phyloP scores from a whole-genome alignment of 2,888 invertebrate species.

The Strigamia maritima region DNA sequence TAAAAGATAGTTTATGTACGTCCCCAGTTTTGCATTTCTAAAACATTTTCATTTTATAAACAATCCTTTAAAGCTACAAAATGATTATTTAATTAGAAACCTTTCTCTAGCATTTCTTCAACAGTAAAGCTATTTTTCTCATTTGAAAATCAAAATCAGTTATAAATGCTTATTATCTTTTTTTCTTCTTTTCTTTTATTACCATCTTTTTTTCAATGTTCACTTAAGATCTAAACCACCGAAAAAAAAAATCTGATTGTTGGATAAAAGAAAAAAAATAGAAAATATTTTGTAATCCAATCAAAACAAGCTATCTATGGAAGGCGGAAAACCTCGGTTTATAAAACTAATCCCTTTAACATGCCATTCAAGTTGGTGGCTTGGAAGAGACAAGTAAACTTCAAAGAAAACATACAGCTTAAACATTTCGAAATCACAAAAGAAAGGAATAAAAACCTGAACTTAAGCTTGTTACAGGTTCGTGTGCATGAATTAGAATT shows the following conservation, averaged over 20 bases:
- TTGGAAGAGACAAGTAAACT: neutral
- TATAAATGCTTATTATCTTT: neutral
- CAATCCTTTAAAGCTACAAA: too few species aligned
- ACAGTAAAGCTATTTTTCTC: neutral
- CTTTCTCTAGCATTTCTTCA: neutral
- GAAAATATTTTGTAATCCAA: slow-evolving; percentile 2
- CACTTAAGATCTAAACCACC: neutral
- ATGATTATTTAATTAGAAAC: too few species aligned
- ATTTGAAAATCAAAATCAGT: neutral
- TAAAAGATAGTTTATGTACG: neutral
- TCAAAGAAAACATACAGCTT: neutral
- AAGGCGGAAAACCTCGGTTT: neutral
- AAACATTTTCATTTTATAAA: too few species aligned
- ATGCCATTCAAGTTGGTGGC: slow-evolving; percentile 8
- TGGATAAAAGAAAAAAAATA: neutral
- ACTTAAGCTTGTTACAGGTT: neutral
- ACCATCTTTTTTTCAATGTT: neutral
- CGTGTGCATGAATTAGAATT: neutral
- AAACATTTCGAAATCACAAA: neutral
- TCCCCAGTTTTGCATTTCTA: neutral
- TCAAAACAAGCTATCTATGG: neutral
- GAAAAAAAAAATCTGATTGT: neutral
- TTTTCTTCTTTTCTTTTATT: neutral
- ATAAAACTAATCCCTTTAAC: slow-evolving; percentile 25
- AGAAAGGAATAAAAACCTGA: neutral